Evolutionary conservation across 1,140 invertebrate species (phyloP).

Genomic region (Caenorhabditis elegans): DNA sequence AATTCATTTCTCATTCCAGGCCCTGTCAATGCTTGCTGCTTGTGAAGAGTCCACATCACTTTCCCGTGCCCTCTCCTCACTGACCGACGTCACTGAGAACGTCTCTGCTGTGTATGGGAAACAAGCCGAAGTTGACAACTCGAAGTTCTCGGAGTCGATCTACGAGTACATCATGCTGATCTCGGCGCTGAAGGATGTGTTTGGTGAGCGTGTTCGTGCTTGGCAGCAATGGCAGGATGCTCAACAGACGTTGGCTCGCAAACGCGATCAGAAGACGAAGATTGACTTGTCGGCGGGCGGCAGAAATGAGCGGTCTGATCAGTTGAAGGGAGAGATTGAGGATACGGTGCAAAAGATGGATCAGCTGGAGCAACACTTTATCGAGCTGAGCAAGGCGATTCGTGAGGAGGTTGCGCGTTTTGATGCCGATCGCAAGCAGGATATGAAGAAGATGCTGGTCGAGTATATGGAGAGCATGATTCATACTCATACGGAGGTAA

Average conservation of each 20-base stretch:
- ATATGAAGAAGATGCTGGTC: constrained; percentile 71
- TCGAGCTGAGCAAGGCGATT: constrained; percentile 91
- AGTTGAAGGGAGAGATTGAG: constrained; percentile 81
- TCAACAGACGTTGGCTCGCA: constrained; percentile 88
- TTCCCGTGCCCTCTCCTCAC: constrained; percentile 80
- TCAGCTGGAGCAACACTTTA: constrained; percentile 91
- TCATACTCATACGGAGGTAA: constrained; percentile 89
- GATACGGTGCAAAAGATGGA: constrained; percentile 94
- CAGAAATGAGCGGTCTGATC: constrained; percentile 83
- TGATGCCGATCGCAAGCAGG: constrained; percentile 6
- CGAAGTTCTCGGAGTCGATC: constrained; percentile 46
- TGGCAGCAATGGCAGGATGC: constrained; percentile 97
- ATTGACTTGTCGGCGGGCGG: constrained; percentile 67
- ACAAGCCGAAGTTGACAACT: constrained; percentile 93
- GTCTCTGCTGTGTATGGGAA: constrained; percentile 83
- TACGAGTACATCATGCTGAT: constrained; percentile 83
- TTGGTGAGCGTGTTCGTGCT: constrained; percentile 93
- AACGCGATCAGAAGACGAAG: constrained; percentile 83
- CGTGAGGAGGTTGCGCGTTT: constrained; percentile 76
- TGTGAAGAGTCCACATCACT: constrained; percentile 92
- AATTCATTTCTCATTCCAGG: constrained; percentile 18
- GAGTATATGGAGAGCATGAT: constrained; percentile 90
- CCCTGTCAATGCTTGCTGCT: constrained; percentile 82
- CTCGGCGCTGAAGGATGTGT: constrained; percentile 77
- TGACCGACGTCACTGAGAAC: constrained; percentile 88